These are phyloP conservation scores for Drosophila busckii DNA, from an alignment of 1,140 invertebrate species.

Conservation along the genomic window DNA sequence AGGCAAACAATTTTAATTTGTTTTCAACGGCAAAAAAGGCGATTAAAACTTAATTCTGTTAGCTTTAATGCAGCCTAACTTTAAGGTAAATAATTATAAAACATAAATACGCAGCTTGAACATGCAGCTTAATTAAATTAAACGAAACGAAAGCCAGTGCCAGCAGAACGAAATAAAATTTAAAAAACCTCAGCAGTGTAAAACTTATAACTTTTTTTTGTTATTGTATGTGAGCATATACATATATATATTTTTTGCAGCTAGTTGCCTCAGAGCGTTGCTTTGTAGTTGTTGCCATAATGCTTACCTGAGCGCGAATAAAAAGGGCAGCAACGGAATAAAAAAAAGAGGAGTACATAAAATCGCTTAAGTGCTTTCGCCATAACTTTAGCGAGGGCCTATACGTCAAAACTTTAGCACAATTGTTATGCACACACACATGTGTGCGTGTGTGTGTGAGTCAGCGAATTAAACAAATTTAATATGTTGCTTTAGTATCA, in stretches of 20 bases:
- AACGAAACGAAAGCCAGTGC: too few relatives aligned
- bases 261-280: constrained; percentile 28
- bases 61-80: too few relatives aligned
- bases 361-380: constrained; percentile 70
- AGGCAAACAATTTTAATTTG: too few relatives aligned
- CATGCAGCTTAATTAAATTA: too few relatives aligned
- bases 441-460: too few relatives aligned
- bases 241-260: background rate
- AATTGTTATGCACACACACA: constrained; percentile 54
- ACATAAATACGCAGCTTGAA: too few relatives aligned
- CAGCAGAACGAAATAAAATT: too few relatives aligned
- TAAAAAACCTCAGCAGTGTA: constrained; percentile 6
- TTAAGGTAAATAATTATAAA: too few relatives aligned
- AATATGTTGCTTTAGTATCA: constrained; percentile 25
- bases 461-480: constrained; percentile 61
- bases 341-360: constrained; percentile 42
- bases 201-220: constrained; percentile 15
- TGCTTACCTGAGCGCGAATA: constrained; percentile 67
- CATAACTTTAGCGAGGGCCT: constrained; percentile 44
- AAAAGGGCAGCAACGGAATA: constrained; percentile 18
- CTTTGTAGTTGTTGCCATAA: constrained; percentile 61
- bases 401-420: constrained; percentile 40
- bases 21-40: too few relatives aligned
- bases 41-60: too few relatives aligned
- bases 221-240: background rate